Conservation (phyloP, 2,888 invertebrate genomes). For the Lordiphosa fenestrarum region DNA sequence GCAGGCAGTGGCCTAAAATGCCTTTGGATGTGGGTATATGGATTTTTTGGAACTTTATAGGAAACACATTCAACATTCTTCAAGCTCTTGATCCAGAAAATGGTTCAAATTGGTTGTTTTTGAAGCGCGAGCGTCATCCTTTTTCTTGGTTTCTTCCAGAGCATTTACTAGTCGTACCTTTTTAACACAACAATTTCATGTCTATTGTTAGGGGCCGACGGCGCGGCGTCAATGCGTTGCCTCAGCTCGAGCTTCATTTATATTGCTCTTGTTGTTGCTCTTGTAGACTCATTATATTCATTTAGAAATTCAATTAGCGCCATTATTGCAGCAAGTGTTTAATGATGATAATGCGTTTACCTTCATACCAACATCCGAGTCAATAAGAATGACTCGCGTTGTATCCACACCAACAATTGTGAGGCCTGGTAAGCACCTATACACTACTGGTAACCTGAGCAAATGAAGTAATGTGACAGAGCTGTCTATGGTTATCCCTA, state of each 20-base stretch:
- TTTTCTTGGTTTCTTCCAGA: not conserved
- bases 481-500: too few species aligned
- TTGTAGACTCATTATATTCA: conserved; percentile 65
- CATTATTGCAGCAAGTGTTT: conserved; percentile 64
- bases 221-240: not conserved
- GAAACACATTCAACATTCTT: too few species aligned
- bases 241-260: conserved; percentile 32
- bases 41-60: too few species aligned
- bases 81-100: too few species aligned
- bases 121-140: too few species aligned
- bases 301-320: conserved; percentile 66
- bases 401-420: conserved; percentile 4
- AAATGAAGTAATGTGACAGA: too few species aligned
- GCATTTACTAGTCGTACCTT: conserved; percentile 7
- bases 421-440: not conserved
- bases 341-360: conserved; percentile 66
- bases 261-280: conserved; percentile 30
- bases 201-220: not conserved
- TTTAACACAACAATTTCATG: conserved; percentile 3
- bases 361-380: conserved; percentile 20
- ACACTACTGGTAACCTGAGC: too few species aligned
- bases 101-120: too few species aligned
- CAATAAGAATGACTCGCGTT: conserved; percentile 13
- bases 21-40: too few species aligned
- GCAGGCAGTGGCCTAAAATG: too few species aligned